Conservation (phyloP, 1,140 invertebrate species). For the Ceratosolen solmsi region DNA sequence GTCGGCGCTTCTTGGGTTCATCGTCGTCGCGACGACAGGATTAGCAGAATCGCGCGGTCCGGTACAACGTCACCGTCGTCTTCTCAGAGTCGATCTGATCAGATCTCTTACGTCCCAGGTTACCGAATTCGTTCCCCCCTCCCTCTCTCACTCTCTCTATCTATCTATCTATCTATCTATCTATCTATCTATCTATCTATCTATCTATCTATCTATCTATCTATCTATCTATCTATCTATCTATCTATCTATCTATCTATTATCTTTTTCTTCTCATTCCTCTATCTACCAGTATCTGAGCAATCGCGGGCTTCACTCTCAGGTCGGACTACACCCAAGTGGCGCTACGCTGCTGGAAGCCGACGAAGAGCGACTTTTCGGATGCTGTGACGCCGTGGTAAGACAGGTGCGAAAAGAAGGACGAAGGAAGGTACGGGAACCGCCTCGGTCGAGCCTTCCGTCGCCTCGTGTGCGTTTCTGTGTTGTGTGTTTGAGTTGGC, state of each 20-base stretch:
- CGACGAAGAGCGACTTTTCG: not conserved
- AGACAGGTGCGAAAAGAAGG: not conserved
- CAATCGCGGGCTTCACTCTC: not conserved
- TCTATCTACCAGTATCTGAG: not conserved
- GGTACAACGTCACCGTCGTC: conserved; percentile 31
- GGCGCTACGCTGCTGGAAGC: not conserved
- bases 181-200: not conserved
- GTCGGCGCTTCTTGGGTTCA: conserved; percentile 30
- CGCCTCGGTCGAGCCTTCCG: not conserved
- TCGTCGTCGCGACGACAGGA: conserved; percentile 37
- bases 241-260: not conserved
- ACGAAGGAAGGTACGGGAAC: not conserved
- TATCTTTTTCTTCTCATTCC: too few species aligned
- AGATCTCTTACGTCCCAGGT: not conserved
- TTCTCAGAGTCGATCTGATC: not conserved
- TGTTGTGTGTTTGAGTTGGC: not conserved
- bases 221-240: not conserved
- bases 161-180: not conserved
- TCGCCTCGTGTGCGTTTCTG: not conserved
- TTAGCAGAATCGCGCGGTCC: conserved; percentile 30
- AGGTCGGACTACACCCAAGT: not conserved
- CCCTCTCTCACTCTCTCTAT: conserved; percentile 18
- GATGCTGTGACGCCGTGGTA: not conserved
- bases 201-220: not conserved
- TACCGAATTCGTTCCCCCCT: not conserved